Percentiles rank a stretch among this genome's conserved stretches.
phyloP scores from a whole-genome alignment of 2,113 vertebrate species.

The Lota lota region DNA sequence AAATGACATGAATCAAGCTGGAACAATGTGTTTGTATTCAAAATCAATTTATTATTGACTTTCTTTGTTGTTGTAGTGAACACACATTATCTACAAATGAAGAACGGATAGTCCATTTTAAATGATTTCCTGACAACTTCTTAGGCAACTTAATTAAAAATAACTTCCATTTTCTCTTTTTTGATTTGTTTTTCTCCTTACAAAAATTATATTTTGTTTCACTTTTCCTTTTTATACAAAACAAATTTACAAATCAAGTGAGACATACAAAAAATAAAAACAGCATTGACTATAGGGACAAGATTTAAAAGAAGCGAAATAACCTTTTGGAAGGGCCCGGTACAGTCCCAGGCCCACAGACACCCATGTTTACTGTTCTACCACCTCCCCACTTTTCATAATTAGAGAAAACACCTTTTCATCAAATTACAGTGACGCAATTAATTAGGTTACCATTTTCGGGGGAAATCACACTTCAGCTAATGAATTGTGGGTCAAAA shows the following conservation, averaged over 20 bases:
- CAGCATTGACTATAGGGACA: conserved; percentile 55
- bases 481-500: not conserved
- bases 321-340: conserved; percentile 30
- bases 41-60: conserved; percentile 75
- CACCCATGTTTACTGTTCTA: conserved; percentile 8
- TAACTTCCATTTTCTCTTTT: conserved; percentile 51
- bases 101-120: conserved; percentile 57
- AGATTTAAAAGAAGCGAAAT: conserved; percentile 12
- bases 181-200: conserved; percentile 66
- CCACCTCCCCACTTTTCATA: conserved; percentile 17
- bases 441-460: not conserved
- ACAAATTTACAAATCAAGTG: conserved; percentile 71
- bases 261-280: conserved; percentile 46
- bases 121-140: conserved; percentile 48
- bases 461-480: not conserved
- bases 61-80: conserved; percentile 66
- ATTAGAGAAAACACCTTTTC: conserved; percentile 5
- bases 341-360: conserved; percentile 32
- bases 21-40: conserved; percentile 47
- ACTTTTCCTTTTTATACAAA: conserved; percentile 71
- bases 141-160: conserved; percentile 75
- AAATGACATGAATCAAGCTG: too few relatives aligned
- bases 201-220: conserved; percentile 79
- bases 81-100: conserved; percentile 66
- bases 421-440: not conserved